Evolutionary conservation across 2,113 vertebrate genomes (phyloP), one percentile per base, ranked within the genome.

Genomic region (Hystrix cristata): DNA sequence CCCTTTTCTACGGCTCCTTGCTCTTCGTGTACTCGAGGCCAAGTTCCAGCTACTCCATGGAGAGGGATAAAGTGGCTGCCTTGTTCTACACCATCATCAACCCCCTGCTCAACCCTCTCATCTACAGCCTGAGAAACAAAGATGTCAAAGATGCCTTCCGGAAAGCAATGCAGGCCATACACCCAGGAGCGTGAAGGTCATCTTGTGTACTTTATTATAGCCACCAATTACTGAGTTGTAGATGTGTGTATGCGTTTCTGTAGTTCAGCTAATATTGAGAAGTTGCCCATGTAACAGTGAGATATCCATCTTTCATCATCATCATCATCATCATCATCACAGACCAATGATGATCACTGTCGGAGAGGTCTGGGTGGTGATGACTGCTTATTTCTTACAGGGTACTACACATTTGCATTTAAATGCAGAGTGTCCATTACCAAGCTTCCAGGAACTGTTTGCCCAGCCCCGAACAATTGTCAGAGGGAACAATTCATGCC

Each of bases 1-100:
- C 21, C 55, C 69, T 98, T 10, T 98, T 96, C 69, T 98, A 97
- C 0, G 82, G 98, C 2, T 98, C 97, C 5, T 43, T 97, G 60
- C 88, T 98, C 23, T 98, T 98, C 67, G 98, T 97, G 90, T 98
- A 97, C 5, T 65, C 97, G 43, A 46, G 21, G 18, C 98, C 96
- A 1, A 98, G 97, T 12, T 97, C 97, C 84, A 87, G 76, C 25
- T 98, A 96, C 6, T 34, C 96, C 7, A 43, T 98, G 48, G 48
- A 78, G 18, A 96, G 51, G 43, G 95, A 98, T 91, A 98, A 98
- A 90, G 1, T 96, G 15, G 94, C 97, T 16, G 96, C 97, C 34
- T 64, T 98, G n/a, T 97, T 98, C 80, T 97, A 97, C 43, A 97
- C 79, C 0, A 29, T 97, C 27, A 13, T 98, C 43, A 97, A 93